These are phyloP conservation scores for Sinocyclocheilus rhinocerous DNA, from an alignment of 2,113 vertebrate genomes.

Conservation along the genomic window DNA sequence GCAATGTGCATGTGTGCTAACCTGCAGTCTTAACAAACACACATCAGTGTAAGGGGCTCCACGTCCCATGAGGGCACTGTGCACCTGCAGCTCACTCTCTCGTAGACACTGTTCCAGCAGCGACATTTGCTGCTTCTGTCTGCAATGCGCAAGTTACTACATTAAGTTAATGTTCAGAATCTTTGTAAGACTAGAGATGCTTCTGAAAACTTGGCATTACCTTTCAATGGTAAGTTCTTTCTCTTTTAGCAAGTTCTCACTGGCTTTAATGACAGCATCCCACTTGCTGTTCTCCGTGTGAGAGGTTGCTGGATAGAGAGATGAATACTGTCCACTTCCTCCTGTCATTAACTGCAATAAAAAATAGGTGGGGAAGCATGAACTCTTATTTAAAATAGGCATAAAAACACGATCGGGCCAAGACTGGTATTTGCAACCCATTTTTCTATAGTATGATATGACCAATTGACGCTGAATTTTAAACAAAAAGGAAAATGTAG, in stretches of 20 bases:
- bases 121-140: constrained; percentile 92
- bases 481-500: background rate
- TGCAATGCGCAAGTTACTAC: constrained; percentile 59
- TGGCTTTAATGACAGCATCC: constrained; percentile 87
- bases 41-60: constrained; percentile 83
- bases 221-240: constrained; percentile 93
- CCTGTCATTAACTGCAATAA: constrained; percentile 81
- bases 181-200: background rate
- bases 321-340: constrained; percentile 79
- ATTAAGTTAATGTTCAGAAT: background rate
- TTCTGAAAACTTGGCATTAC: constrained; percentile 60
- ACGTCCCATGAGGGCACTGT: constrained; percentile 84
- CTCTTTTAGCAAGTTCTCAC: constrained; percentile 90
- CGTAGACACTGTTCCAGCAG: constrained; percentile 92
- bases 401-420: background rate
- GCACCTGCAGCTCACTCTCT: constrained; percentile 91
- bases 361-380: background rate
- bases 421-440: too few relatives aligned
- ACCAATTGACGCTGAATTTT: too few relatives aligned
- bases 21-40: constrained; percentile 90
- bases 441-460: too few relatives aligned
- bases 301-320: constrained; percentile 74
- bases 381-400: background rate
- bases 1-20: constrained; percentile 54
- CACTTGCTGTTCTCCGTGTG: constrained; percentile 85